Conservation (phyloP, 2,113 vertebrate genomes). For the Equus quagga region DNA sequence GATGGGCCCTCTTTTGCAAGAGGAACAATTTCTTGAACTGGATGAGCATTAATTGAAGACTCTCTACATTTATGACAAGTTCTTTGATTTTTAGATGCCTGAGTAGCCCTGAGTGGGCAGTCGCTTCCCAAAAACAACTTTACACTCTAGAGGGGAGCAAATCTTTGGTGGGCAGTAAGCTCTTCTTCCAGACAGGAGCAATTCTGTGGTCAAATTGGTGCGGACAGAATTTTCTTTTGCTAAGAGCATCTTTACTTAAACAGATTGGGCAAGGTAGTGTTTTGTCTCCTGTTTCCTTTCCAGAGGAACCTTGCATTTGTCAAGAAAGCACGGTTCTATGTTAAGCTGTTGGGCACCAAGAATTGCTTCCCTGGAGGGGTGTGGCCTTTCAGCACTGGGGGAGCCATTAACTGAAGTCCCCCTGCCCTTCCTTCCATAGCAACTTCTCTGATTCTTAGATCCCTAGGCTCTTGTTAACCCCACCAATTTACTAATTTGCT, state of each 20-base stretch:
- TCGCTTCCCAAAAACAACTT: not conserved
- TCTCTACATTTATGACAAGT: not conserved
- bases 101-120: not conserved
- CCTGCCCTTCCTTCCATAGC: not conserved
- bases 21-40: not conserved
- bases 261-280: not conserved
- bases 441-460: conserved; percentile 5
- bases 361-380: not conserved
- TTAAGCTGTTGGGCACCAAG: not conserved
- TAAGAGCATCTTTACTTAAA: not conserved
- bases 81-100: not conserved
- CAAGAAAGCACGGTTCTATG: not conserved
- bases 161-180: not conserved
- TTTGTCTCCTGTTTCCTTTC: conserved; percentile 50
- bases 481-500: conserved; percentile 33
- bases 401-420: not conserved
- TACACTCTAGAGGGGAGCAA: not conserved
- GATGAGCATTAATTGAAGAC: not conserved
- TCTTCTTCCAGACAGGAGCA: not conserved
- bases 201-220: not conserved
- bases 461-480: conserved; percentile 8
- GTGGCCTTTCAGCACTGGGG: not conserved
- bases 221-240: not conserved
- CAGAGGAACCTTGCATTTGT: not conserved
- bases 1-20: not conserved